Evolutionary conservation across 2,888 invertebrate genomes (phyloP).

Genomic region (Horisme vitalbata): DNA sequence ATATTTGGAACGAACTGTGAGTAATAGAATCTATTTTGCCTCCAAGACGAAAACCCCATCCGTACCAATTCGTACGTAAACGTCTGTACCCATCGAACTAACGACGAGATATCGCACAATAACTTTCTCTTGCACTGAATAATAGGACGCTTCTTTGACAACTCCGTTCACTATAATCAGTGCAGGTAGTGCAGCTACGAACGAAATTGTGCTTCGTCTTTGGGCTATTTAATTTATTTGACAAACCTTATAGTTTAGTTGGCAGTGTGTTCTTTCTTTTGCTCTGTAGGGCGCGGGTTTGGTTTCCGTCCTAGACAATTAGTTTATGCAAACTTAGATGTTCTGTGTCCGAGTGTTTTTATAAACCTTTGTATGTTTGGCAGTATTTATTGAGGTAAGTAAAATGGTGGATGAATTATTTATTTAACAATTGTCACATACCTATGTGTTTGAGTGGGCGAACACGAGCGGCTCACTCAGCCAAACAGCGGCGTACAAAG

Average conservation of each 20-base stretch:
- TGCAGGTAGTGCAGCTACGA: slow-evolving; percentile 18
- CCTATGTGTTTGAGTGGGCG: slow-evolving; percentile 40
- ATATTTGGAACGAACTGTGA: slow-evolving; percentile 2
- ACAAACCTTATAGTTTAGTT: too few relatives aligned
- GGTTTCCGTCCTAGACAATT: too few relatives aligned
- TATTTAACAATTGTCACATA: slow-evolving; percentile 44
- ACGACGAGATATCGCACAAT: slow-evolving; percentile 56
- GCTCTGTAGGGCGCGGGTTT: too few relatives aligned
- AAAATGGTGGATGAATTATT: slow-evolving; percentile 45
- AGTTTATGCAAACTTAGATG: too few relatives aligned
- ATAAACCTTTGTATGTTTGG: too few relatives aligned
- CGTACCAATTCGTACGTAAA: slow-evolving; percentile 34
- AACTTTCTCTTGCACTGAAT: slow-evolving; percentile 44
- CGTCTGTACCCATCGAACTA: slow-evolving; percentile 48
- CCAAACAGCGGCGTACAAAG: slow-evolving; percentile 65
- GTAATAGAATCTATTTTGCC: slow-evolving; percentile 11
- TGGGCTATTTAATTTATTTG: too few relatives aligned
- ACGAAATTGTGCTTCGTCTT: slow-evolving; percentile 4
- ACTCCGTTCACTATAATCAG: slow-evolving; percentile 33
- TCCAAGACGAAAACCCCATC: slow-evolving; percentile 21
- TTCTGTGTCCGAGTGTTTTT: too few relatives aligned
- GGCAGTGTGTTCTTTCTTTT: too few relatives aligned
- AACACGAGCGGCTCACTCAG: slow-evolving; percentile 52
- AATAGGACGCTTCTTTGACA: slow-evolving; percentile 35
- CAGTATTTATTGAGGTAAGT: too few relatives aligned